Conservation (phyloP, 2,888 invertebrate genomes). For the Mactromeris polynyma region DNA sequence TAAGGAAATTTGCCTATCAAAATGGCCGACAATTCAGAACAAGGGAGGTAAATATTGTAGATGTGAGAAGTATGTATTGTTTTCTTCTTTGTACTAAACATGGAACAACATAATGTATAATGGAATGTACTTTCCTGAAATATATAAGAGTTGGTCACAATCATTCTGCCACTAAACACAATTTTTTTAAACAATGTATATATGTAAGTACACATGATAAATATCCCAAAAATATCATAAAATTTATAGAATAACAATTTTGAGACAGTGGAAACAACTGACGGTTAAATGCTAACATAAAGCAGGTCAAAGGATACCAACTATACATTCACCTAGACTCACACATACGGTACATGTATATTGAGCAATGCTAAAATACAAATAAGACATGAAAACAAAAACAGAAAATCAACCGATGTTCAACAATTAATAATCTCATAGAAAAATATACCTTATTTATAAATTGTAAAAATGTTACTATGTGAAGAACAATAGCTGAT, state of each 20-base stretch:
- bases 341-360: neutral
- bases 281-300: neutral
- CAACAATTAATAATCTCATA: conserved; percentile 18
- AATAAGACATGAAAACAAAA: neutral
- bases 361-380: conserved; percentile 17
- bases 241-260: neutral
- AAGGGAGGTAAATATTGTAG: too few species aligned
- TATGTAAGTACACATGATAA: neutral
- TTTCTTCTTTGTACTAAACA: neutral
- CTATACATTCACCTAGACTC: neutral
- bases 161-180: neutral
- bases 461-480: too few species aligned
- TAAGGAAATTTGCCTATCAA: too few species aligned
- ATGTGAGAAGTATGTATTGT: too few species aligned
- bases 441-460: neutral
- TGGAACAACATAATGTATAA: neutral
- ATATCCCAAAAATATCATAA: conserved; percentile 11
- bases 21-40: too few species aligned
- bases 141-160: neutral
- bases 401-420: conserved; percentile 11
- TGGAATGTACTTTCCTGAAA: conserved; percentile 17
- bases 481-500: too few species aligned
- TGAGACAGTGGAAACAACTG: conserved; percentile 1
- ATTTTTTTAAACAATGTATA: neutral
- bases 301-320: neutral